Conservation (phyloP, 2,113 vertebrate genomes). For the Nicator chloris region DNA sequence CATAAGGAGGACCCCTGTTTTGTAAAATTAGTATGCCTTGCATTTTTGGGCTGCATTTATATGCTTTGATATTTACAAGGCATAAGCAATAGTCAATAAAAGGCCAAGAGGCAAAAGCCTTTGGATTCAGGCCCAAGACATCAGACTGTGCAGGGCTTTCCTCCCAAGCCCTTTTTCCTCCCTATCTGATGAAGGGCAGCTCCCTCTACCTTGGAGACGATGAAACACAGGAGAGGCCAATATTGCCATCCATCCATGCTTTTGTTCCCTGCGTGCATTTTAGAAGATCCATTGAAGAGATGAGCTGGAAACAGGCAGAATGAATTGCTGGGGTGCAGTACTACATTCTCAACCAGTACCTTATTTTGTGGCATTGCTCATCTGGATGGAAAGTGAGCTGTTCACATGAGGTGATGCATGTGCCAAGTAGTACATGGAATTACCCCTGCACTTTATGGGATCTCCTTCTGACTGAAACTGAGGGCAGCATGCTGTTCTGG, state of each 20-base stretch:
- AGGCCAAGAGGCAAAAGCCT: neutral
- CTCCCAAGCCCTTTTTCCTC: no score
- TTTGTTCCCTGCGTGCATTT: neutral
- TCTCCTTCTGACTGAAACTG: neutral
- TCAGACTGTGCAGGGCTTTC: neutral
- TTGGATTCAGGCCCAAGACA: neutral
- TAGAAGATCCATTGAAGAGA: neutral
- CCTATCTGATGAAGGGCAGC: neutral
- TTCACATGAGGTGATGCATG: neutral
- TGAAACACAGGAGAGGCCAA: neutral
- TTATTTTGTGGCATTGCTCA: neutral
- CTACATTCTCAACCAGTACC: neutral
- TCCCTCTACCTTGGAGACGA: neutral
- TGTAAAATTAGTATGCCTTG: neutral
- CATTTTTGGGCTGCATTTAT: neutral
- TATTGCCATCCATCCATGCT: neutral
- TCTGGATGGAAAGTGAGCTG: neutral
- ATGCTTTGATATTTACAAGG: neutral
- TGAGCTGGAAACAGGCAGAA: neutral
- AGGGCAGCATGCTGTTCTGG: neutral
- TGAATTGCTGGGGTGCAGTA: neutral
- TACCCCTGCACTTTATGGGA: neutral
- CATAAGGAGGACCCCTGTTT: neutral
- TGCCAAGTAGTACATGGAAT: neutral
- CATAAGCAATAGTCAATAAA: neutral